Conservation (phyloP, 2,797 vertebrate species). For the Spinus olivaceus region DNA sequence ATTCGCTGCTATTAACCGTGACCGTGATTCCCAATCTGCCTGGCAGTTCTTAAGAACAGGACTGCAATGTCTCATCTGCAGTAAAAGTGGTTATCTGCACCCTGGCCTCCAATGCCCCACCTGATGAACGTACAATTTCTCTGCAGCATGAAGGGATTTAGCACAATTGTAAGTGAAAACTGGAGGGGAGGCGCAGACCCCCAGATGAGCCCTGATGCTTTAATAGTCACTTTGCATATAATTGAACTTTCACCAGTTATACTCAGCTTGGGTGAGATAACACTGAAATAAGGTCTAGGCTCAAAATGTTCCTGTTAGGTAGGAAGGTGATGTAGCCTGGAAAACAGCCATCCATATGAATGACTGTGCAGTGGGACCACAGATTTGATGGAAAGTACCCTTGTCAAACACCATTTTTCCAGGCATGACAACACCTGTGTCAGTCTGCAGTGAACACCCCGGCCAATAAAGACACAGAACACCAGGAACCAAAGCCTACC, state of each 20-base stretch:
- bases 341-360: neutral
- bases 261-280: constrained; percentile 57
- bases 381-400: neutral
- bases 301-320: constrained; percentile 12
- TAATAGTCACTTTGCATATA: constrained; percentile 71
- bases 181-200: constrained; percentile 67
- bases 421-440: neutral
- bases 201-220: constrained; percentile 70
- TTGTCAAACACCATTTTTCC: constrained; percentile 3
- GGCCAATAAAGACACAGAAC: constrained; percentile 4
- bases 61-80: constrained; percentile 78
- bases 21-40: constrained; percentile 81
- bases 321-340: neutral
- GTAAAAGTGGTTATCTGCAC: constrained; percentile 79
- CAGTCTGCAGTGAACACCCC: neutral
- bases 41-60: constrained; percentile 79
- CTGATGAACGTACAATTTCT: constrained; percentile 71
- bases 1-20: constrained; percentile 82
- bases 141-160: constrained; percentile 70
- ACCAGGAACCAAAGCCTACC: neutral
- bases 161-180: constrained; percentile 59
- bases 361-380: neutral
- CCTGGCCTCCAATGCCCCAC: constrained; percentile 72
- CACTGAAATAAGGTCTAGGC: constrained; percentile 16
- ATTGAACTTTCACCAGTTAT: constrained; percentile 72